Conservation (phyloP, 92 coral and sea anemone species). For the Meandrina meandrites region DNA sequence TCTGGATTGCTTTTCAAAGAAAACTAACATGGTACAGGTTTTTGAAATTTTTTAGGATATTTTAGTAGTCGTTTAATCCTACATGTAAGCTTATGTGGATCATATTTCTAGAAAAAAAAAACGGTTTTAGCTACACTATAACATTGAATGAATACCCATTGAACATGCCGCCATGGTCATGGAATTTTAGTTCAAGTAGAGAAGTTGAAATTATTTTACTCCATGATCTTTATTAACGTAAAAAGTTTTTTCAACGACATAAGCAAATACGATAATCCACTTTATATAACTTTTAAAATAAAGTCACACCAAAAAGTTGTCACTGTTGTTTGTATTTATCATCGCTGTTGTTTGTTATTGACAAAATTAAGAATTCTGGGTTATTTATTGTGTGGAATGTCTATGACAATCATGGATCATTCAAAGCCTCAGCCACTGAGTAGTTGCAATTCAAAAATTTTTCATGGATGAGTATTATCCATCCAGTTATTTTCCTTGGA, state of each 20-base stretch:
- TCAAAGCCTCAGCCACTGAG: no score
- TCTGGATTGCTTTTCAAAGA: background rate
- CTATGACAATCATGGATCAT: no score
- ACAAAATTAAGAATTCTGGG: no score
- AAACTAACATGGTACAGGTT: background rate
- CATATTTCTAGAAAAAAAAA: background rate
- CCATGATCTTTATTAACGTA: background rate
- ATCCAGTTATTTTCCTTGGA: no score
- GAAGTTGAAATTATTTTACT: background rate
- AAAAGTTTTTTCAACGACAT: background rate
- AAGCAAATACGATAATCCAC: background rate
- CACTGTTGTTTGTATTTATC: background rate
- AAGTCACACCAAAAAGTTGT: constrained; percentile 9
- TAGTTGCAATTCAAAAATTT: no score
- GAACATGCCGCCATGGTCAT: background rate
- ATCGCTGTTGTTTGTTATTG: no score
- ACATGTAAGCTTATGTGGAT: background rate
- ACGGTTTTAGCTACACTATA: background rate
- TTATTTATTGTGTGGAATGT: no score
- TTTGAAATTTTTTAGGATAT: background rate
- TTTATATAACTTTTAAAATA: constrained; percentile 10
- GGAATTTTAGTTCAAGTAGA: background rate
- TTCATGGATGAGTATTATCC: no score
- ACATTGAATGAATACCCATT: background rate
- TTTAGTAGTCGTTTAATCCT: background rate